Conservation (phyloP, 2,113 vertebrate species). For the Corythaixoides concolor region DNA sequence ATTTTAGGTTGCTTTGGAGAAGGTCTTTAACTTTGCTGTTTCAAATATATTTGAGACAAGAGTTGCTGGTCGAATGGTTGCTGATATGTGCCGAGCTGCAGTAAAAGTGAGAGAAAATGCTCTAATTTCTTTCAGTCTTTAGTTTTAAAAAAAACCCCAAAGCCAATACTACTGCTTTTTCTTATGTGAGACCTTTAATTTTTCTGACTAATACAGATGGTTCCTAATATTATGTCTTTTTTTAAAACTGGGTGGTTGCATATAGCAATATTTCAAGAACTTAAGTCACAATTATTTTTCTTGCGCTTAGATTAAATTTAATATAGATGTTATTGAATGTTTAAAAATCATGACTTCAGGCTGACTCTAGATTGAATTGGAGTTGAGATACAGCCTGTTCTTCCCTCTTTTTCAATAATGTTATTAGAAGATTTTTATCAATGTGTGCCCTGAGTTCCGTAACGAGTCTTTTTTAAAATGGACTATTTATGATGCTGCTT, state of each 20-base stretch:
- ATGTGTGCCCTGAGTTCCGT: background rate
- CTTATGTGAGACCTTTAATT: background rate
- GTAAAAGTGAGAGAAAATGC: conserved; percentile 81
- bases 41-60: conserved; percentile 99
- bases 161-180: background rate
- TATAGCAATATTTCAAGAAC: background rate
- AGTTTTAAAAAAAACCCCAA: background rate
- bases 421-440: background rate
- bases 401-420: background rate
- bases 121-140: background rate
- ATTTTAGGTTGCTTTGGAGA: conserved; percentile 91
- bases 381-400: background rate
- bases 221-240: background rate
- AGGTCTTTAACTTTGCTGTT: conserved; percentile 95
- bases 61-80: conserved; percentile 96
- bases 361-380: background rate
- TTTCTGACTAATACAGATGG: background rate
- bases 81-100: conserved; percentile 97
- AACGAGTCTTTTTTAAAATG: background rate
- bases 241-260: background rate
- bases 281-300: background rate
- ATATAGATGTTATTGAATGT: background rate
- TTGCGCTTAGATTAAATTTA: background rate
- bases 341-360: background rate
- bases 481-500: conserved; percentile 50